Percentiles rank a stretch among this genome's conserved stretches.
Conservation (phyloP, 2,113 vertebrate genomes). For the Mus musculus region DNA sequence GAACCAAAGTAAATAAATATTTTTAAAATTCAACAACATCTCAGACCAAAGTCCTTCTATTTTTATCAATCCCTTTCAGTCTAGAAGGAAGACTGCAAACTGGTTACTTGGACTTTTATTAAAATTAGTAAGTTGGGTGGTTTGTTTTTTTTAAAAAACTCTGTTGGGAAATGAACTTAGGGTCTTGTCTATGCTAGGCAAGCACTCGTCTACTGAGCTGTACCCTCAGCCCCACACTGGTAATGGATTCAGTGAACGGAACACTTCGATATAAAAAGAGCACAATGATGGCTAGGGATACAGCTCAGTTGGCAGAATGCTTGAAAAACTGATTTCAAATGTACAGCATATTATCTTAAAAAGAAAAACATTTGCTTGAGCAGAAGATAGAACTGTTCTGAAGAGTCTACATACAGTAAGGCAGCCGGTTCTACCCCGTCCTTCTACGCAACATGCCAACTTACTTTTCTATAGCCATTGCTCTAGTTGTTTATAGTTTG, state of each 20-base stretch:
- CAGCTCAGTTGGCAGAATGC: background rate
- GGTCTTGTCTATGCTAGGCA: background rate
- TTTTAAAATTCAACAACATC: constrained; percentile 20
- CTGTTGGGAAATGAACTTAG: background rate
- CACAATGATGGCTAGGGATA: background rate
- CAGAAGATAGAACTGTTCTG: background rate
- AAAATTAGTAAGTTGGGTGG: background rate
- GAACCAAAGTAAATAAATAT: background rate
- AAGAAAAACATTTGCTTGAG: constrained; percentile 8
- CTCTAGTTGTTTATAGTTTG: background rate
- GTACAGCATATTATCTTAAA: background rate
- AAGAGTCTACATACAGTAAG: constrained; percentile 7
- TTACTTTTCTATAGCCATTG: background rate
- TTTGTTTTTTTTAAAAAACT: background rate
- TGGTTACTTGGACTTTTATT: background rate
- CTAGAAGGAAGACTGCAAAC: background rate
- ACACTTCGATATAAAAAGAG: background rate
- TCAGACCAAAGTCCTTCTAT: background rate
- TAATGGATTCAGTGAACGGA: background rate
- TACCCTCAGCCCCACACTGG: background rate
- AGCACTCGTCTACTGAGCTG: background rate
- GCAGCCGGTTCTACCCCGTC: background rate
- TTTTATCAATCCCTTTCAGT: background rate
- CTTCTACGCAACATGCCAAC: background rate
- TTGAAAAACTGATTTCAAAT: background rate